Evolutionary conservation across 2,888 invertebrate genomes (phyloP), one percentile per base, ranked within the genome.

Genomic region (Thelaira solivaga): DNA sequence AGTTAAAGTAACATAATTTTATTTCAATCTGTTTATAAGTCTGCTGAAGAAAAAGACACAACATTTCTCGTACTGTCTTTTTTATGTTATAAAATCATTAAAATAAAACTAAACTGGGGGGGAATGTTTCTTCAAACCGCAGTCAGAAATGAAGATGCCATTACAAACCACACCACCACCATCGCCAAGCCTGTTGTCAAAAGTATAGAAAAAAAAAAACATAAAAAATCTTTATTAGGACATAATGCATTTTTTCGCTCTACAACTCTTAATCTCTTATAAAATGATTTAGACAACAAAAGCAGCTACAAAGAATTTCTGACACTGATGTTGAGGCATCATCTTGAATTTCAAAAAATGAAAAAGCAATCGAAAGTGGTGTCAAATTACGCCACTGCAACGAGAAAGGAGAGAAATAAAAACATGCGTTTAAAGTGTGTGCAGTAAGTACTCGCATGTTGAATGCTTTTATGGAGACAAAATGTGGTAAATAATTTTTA

Each of bases 351-450:
- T 29, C 62, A 36, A 11, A 22, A 39, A 62, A 26, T 16, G 53
- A 53, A n/a, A n/a, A 67, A 77, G 59, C 65, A 80, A 81, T 80
- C 74, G 81, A 82, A 82, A 81, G 80, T 82, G 78, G 80, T 76
- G 69, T 81, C 82, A 59, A 74, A 80, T 81, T 82, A 77, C 82
- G 18, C 22, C 31, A 39, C 24, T 26, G 13, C 59, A 59, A 26
- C 36, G 26, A 22, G 39, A 53, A 31, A 36, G 61, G 53, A 53
- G 51, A 57, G 20, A 51, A 16, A 39, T 16, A 10, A 36, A 36
- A 18, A 51, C 39, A 68, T 47, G 68, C 26, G 34, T 34, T 36
- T 18, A 61, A 61, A 76, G 61, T 71, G 41, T 53, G n/a, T n/a
- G n/a, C n/a, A n/a, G n/a, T n/a, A n/a, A n/a, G n/a, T n/a, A n/a